These are phyloP conservation scores for Scolopax bukidnonensis DNA, from an alignment of 2,797 vertebrate genomes.

Conservation along the genomic window DNA sequence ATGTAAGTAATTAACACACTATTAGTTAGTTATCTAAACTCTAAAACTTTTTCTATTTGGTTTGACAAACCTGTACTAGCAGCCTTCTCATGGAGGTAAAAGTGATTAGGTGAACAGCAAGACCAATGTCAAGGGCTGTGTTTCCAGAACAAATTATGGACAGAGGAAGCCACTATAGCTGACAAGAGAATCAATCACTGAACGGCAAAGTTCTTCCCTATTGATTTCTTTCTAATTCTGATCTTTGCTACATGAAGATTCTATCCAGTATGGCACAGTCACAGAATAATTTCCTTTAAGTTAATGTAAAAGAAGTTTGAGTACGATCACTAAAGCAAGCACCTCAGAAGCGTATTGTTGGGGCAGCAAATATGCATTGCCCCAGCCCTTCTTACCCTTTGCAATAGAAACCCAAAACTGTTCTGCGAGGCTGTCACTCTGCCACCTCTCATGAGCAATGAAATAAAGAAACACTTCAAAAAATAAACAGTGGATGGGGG, in stretches of 20 bases:
- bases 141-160: background rate
- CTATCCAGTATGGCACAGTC: background rate
- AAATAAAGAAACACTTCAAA: background rate
- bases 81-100: background rate
- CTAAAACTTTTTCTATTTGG: background rate
- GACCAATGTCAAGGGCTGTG: background rate
- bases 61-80: background rate
- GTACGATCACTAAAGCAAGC: background rate
- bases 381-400: background rate
- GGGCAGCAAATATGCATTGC: background rate
- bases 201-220: background rate
- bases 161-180: background rate
- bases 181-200: background rate
- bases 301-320: background rate
- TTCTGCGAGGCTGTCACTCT: background rate
- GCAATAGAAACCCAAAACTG: background rate
- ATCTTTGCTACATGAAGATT: background rate
- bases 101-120: background rate
- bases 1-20: background rate
- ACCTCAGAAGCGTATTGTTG: fast-evolving
- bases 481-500: background rate
- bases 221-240: background rate
- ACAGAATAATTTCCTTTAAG: background rate
- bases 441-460: background rate
- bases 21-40: background rate